phyloP scores from a whole-genome alignment of 1,140 invertebrate genomes.

The Xylocopa sonorina region DNA sequence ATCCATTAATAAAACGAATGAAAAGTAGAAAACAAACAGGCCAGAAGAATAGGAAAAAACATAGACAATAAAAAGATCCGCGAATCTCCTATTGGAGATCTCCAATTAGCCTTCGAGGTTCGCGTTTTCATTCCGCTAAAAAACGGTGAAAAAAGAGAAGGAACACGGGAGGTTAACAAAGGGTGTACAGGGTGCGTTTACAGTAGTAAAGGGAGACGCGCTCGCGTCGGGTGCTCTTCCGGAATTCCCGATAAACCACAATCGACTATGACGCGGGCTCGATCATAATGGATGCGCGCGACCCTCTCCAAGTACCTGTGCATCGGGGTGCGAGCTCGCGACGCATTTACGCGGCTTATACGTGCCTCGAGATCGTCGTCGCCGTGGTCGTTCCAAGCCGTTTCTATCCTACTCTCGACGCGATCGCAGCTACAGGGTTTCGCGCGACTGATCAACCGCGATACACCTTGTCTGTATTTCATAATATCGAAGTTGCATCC shows the following conservation, averaged over 20 bases:
- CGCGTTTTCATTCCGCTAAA: background rate
- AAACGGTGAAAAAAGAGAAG: too few relatives aligned
- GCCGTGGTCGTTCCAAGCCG: conserved; percentile 15
- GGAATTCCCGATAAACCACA: conserved; percentile 64
- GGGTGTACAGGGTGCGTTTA: too few relatives aligned
- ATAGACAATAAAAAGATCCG: too few relatives aligned
- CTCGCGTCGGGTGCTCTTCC: conserved; percentile 35
- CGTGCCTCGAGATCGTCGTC: background rate
- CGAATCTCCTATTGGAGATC: background rate
- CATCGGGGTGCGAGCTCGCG: conserved; percentile 16
- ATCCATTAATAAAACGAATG: background rate
- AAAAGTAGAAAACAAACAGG: background rate
- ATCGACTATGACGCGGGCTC: conserved; percentile 47
- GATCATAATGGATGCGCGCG: conserved; percentile 51
- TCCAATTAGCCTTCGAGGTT: conserved; percentile 8
- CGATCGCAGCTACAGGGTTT: conserved; percentile 50
- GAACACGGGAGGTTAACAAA: too few relatives aligned
- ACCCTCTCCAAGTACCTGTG: conserved; percentile 42
- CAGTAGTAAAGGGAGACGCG: conserved; percentile 28
- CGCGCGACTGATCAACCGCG: conserved; percentile 52
- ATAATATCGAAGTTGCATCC: conserved; percentile 53
- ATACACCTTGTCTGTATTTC: conserved; percentile 57
- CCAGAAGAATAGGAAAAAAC: background rate
- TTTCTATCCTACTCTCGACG: conserved; percentile 13
- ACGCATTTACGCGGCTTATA: background rate